Conservation (phyloP, 1,140 invertebrate genomes). For the Halictus rubicundus region DNA sequence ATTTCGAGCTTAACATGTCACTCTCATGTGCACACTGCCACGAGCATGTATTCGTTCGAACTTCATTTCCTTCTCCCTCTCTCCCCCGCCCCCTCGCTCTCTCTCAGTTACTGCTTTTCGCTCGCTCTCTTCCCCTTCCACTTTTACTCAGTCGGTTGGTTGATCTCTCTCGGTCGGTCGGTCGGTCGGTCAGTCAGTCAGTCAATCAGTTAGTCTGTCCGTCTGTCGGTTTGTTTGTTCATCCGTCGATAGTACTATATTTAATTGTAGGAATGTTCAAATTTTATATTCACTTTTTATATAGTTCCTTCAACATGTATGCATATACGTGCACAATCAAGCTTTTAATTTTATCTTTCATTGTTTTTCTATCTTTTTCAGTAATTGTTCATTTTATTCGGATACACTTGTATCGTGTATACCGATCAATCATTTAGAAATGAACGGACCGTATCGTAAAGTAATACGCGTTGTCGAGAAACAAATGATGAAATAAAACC, state of each 20-base stretch:
- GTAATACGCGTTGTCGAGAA: neutral
- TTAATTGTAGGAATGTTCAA: too few species aligned
- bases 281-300: too few species aligned
- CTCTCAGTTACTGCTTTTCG: conserved; percentile 22
- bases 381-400: neutral
- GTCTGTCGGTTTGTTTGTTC: neutral
- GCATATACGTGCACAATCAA: neutral
- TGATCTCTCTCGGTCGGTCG: conserved; percentile 4
- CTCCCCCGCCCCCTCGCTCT: conserved; percentile 9
- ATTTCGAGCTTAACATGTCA: conserved; percentile 36
- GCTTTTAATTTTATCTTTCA: neutral
- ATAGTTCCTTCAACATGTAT: too few species aligned
- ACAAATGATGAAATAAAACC: conserved; percentile 32
- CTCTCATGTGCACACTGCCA: conserved; percentile 40
- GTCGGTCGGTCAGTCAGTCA: conserved; percentile 16
- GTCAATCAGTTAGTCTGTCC: neutral
- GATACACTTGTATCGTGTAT: neutral
- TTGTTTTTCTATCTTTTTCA: neutral
- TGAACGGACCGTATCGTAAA: neutral
- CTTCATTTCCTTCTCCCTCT: conserved; percentile 41
- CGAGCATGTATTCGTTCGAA: conserved; percentile 18
- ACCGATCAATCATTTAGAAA: neutral
- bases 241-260: too few species aligned
- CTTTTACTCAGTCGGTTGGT: conserved; percentile 23
- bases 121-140: conserved; percentile 21